phyloP scores from a whole-genome alignment of 1,140 invertebrate species.

The Bombus pyrosoma region DNA sequence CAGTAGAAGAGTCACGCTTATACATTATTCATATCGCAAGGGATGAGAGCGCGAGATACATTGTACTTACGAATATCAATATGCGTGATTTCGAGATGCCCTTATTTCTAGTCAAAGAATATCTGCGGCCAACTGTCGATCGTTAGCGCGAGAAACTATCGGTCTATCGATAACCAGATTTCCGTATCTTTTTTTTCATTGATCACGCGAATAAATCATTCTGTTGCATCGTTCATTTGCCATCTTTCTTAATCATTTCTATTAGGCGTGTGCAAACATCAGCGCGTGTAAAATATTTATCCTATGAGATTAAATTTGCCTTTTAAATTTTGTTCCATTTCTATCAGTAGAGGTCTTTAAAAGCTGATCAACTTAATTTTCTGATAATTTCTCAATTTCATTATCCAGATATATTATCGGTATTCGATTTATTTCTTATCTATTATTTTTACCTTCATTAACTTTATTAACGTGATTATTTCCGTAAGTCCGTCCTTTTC shows the following conservation, averaged over 20 bases:
- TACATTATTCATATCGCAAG: conserved; percentile 70
- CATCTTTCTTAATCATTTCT: background rate
- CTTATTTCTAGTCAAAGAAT: conserved; percentile 54
- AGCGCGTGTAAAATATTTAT: background rate
- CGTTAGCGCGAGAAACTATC: conserved; percentile 22
- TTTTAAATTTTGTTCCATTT: background rate
- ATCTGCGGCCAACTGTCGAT: conserved; percentile 15
- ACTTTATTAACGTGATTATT: too few species aligned
- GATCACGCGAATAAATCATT: background rate
- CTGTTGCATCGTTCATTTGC: background rate
- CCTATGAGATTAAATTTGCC: background rate
- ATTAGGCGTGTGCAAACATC: background rate
- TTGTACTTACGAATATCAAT: conserved; percentile 71
- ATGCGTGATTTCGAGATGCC: conserved; percentile 62
- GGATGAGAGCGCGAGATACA: conserved; percentile 61
- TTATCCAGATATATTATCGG: too few species aligned
- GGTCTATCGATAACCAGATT: conserved; percentile 13
- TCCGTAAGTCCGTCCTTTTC: too few species aligned
- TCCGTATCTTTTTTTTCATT: background rate
- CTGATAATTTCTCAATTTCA: too few species aligned
- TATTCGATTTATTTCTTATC: too few species aligned
- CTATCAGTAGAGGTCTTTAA: too few species aligned
- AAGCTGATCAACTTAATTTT: too few species aligned
- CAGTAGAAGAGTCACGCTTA: conserved; percentile 57
- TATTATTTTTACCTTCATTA: too few species aligned